These are phyloP conservation scores for Argya squamiceps DNA, from an alignment of 2,797 vertebrate genomes.

Conservation along the genomic window DNA sequence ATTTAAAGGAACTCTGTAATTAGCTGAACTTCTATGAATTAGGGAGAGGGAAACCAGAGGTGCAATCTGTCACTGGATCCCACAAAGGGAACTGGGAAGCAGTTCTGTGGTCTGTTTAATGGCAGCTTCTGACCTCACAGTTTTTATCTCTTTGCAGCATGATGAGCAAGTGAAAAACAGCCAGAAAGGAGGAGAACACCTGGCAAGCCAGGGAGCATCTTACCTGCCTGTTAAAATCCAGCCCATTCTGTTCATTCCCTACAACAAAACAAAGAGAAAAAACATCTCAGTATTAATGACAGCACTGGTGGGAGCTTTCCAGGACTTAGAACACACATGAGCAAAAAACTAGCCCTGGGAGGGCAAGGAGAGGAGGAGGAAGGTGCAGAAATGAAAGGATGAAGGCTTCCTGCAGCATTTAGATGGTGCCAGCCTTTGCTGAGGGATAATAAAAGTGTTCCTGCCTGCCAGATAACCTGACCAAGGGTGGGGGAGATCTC, in stretches of 20 bases:
- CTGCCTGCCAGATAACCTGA: neutral
- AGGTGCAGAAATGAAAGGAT: neutral
- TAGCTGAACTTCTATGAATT: neutral
- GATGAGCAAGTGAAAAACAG: neutral
- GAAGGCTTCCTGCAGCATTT: neutral
- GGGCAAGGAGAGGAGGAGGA: neutral
- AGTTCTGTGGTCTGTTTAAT: neutral
- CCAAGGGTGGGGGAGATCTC: neutral
- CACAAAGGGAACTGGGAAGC: neutral
- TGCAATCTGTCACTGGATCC: neutral
- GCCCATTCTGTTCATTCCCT: slow-evolving; percentile 87
- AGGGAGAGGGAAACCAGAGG: neutral
- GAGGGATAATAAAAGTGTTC: neutral
- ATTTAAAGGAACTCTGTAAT: neutral
- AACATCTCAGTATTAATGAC: neutral
- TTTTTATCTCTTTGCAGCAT: neutral
- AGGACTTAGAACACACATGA: neutral
- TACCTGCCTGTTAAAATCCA: slow-evolving; percentile 93
- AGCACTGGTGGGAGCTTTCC: neutral
- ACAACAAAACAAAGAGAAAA: slow-evolving; percentile 47
- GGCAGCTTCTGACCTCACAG: slow-evolving; percentile 5
- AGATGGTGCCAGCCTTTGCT: neutral
- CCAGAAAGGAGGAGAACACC: neutral
- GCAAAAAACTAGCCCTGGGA: neutral
- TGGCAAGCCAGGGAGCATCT: slow-evolving; percentile 58